These are phyloP conservation scores for Melanaphis sacchari DNA, from an alignment of 1,140 invertebrate species.

Conservation along the genomic window DNA sequence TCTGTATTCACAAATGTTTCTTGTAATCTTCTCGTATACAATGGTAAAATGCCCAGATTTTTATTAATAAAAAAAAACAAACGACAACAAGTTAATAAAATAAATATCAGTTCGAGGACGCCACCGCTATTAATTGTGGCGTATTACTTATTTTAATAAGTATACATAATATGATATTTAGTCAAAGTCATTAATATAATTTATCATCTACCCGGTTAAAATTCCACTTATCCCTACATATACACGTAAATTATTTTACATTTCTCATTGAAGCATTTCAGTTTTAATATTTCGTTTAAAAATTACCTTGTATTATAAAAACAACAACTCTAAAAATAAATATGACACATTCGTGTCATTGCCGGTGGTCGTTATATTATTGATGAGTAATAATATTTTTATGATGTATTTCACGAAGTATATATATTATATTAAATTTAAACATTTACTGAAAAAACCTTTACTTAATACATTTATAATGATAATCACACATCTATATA, in stretches of 20 bases:
- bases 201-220: not conserved
- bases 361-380: not conserved
- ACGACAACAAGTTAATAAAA: not conserved
- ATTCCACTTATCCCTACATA: not conserved
- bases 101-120: not conserved
- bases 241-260: not conserved
- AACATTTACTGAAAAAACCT: not conserved
- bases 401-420: not conserved
- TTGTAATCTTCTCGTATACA: not conserved
- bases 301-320: not conserved
- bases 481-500: too few relatives aligned
- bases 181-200: not conserved
- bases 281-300: not conserved
- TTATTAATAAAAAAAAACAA: not conserved
- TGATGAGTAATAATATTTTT: not conserved
- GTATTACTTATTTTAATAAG: not conserved
- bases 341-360: not conserved
- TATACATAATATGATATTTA: not conserved
- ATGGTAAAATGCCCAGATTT: not conserved
- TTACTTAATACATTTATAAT: rapidly evolving
- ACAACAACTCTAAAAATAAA: not conserved
- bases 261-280: not conserved
- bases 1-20: not conserved
- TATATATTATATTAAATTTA: not conserved
- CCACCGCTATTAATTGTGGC: not conserved